Evolutionary conservation across 64 coral and sea anemone species (phyloP).

Genomic region (Cladopsammia gracilis): DNA sequence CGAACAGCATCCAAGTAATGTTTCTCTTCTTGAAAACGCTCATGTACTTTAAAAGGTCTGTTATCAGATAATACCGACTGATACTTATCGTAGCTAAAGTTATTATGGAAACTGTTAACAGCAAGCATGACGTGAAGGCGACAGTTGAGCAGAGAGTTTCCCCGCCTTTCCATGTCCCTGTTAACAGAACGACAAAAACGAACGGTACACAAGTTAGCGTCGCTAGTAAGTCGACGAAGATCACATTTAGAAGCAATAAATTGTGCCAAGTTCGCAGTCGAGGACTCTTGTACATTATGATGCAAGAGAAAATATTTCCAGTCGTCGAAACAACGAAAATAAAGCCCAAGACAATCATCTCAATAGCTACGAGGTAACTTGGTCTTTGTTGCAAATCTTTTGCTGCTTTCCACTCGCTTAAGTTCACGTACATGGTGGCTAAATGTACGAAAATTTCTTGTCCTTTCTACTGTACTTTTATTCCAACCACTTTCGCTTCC

Average conservation of each 20-base stretch:
- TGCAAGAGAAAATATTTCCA: constrained; percentile 72
- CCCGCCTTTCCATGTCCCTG: constrained; percentile 51
- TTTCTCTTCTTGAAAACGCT: constrained; percentile 77
- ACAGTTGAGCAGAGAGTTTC: constrained; percentile 41
- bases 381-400: constrained; percentile 65
- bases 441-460: not conserved
- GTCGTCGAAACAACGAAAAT: constrained; percentile 51
- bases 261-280: constrained; percentile 88
- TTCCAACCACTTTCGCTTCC: not conserved
- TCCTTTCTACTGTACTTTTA: too few relatives aligned
- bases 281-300: constrained; percentile 75
- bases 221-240: constrained; percentile 70
- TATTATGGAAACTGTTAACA: constrained; percentile 69
- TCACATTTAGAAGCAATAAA: constrained; percentile 77
- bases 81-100: constrained; percentile 77
- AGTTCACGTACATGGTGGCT: not conserved
- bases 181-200: constrained; percentile 49
- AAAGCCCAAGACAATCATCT: constrained; percentile 35
- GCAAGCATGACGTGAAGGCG: constrained; percentile 57
- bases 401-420: constrained; percentile 36
- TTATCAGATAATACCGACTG: constrained; percentile 77
- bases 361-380: constrained; percentile 44
- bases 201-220: constrained; percentile 47
- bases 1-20: constrained; percentile 43
- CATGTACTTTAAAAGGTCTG: constrained; percentile 61